Evolutionary conservation across 2,113 vertebrate species (phyloP).

Genomic region (Glaucomys volans): DNA sequence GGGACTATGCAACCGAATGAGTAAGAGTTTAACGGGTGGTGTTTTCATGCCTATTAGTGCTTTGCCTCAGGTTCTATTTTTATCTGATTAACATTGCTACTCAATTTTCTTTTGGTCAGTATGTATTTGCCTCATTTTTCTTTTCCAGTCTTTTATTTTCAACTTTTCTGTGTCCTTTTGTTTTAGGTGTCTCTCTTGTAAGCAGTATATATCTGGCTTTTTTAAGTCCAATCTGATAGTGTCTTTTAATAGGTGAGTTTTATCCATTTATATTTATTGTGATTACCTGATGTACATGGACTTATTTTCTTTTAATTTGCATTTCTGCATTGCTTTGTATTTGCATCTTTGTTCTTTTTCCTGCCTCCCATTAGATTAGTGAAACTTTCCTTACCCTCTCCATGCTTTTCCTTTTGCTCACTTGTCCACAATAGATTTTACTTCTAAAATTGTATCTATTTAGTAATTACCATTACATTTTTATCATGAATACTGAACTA

Average conservation of each 20-base stretch:
- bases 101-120: background rate
- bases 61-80: conserved; percentile 1
- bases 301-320: conserved; percentile 49
- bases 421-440: conserved; percentile 33
- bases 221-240: conserved; percentile 25
- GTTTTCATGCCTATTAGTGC: background rate
- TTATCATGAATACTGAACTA: background rate
- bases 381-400: background rate
- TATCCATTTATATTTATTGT: conserved; percentile 72
- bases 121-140: background rate
- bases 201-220: conserved; percentile 63
- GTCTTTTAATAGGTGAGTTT: conserved; percentile 72
- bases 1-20: background rate
- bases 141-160: conserved; percentile 56
- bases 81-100: conserved; percentile 45
- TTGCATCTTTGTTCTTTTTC: conserved; percentile 22
- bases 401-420: background rate
- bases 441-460: conserved; percentile 49
- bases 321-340: conserved; percentile 56
- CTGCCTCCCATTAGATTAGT: conserved; percentile 5
- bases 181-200: conserved; percentile 60
- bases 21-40: background rate
- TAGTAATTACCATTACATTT: background rate
- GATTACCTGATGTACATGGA: background rate
- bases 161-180: conserved; percentile 61